Percentiles rank a stretch among this genome's conserved stretches.
phyloP scores from a whole-genome alignment of 1,140 invertebrate genomes.

The Zaprionus camerounensis region DNA sequence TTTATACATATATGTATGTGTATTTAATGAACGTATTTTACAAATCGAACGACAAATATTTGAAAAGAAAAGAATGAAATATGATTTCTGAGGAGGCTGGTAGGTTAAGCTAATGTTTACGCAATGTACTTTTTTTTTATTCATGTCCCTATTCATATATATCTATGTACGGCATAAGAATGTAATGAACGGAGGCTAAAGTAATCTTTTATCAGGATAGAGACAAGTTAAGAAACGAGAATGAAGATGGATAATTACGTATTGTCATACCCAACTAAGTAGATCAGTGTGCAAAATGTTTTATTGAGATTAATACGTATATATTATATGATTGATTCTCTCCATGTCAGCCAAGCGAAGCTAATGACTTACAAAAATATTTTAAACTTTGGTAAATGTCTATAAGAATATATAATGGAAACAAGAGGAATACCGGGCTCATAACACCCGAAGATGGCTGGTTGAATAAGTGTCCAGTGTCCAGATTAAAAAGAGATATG shows the following conservation, averaged over 20 bases:
- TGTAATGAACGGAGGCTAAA: not conserved
- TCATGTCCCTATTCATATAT: not conserved
- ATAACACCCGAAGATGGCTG: constrained; percentile 21
- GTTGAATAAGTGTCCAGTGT: constrained; percentile 51
- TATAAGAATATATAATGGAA: constrained; percentile 17
- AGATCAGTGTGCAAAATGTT: constrained; percentile 9
- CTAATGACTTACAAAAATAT: constrained; percentile 10
- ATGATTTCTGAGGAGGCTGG: constrained; percentile 49
- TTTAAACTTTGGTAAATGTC: constrained; percentile 32
- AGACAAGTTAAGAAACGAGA: not conserved
- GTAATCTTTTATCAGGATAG: not conserved
- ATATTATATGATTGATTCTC: constrained; percentile 29
- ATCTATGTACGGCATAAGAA: constrained; percentile 4
- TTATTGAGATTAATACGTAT: constrained; percentile 5
- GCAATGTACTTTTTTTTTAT: constrained; percentile 12
- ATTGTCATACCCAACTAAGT: not conserved
- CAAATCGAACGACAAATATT: constrained; percentile 13
- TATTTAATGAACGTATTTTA: constrained; percentile 6
- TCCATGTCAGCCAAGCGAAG: not conserved
- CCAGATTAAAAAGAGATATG: constrained; percentile 22
- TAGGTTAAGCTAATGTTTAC: constrained; percentile 46
- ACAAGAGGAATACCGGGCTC: constrained; percentile 12
- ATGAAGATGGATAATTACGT: not conserved
- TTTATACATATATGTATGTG: not conserved
- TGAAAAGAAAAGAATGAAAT: constrained; percentile 35